Evolutionary conservation across 2,113 vertebrate species (phyloP), one percentile per base, ranked within the genome.

Genomic region (Glaucidium brasilianum): DNA sequence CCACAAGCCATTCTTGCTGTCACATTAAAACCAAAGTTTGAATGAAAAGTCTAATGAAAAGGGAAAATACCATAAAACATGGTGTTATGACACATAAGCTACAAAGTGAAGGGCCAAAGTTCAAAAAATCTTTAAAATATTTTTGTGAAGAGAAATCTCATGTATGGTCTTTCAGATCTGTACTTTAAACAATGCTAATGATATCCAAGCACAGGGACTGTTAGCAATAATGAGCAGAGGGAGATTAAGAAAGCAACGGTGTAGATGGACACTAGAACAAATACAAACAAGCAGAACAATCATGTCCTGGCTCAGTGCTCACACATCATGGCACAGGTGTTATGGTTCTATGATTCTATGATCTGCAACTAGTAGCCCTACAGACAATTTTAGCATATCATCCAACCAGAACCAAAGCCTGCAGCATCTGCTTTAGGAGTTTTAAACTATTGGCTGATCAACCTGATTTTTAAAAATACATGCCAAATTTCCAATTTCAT

Each of bases 281-380:
- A 49, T 20, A 66, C 3, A 53, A 62, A 55, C 26, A 60, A 66
- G 15, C 8, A 74, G 52, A 80, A 23, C 5, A 55, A 10, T 56
- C 13, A 3, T 41, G 15, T 60, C 30, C 20, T 47, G 26, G 10
- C 26, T 81, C 5, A 2, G 34, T 30, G 39, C 2, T 21, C 6
- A 17, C 15, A 34, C 7, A 0, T 7, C 1, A 0, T 43, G 25
- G 11, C 17, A 50, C 0, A 0, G 23, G 19, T 29, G 47, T 64
- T 60, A 39, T 4, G 16, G 23, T n/a, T 78, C 35, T 17, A 4
- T 22, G 19, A 56, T 72, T 72, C 27, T 43, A 0, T 60, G 30
- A 66, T 11, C 37, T 69, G 45, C 10, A 73, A 19, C 15, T 22
- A 30, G 19, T 20, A 55, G 5, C 32, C 20, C 23, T 91, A 49